These are phyloP conservation scores for Zoanthus solanderi DNA, from an alignment of 92 coral and sea anemone species.

Conservation along the genomic window DNA sequence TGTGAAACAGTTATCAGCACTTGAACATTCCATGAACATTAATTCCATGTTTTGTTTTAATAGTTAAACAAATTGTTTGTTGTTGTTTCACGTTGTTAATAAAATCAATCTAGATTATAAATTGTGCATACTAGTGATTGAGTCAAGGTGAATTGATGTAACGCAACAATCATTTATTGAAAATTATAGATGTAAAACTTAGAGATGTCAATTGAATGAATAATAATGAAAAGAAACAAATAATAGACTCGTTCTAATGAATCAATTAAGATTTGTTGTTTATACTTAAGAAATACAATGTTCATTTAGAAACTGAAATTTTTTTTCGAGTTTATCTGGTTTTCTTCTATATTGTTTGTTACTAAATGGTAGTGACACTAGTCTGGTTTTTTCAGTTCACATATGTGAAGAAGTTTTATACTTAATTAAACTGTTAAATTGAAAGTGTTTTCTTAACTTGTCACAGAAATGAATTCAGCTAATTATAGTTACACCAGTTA, in stretches of 20 bases:
- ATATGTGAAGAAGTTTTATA: background rate
- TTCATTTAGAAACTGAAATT: slow-evolving; percentile 26
- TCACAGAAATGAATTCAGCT: slow-evolving; percentile 9
- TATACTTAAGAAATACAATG: slow-evolving; percentile 7
- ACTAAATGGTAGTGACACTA: background rate
- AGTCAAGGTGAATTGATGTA: slow-evolving; percentile 34
- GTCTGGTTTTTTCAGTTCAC: background rate
- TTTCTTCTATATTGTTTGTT: background rate
- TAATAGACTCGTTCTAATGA: too few species aligned
- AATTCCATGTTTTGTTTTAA: too few species aligned
- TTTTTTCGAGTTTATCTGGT: slow-evolving; percentile 17
- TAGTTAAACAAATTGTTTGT: slow-evolving; percentile 31
- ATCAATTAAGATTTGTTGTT: background rate
- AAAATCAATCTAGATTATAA: slow-evolving; percentile 20
- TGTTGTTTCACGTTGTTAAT: slow-evolving; percentile 33
- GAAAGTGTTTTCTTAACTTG: slow-evolving; percentile 15
- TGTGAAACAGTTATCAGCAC: too few species aligned
- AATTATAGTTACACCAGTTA: background rate
- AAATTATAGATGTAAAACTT: background rate
- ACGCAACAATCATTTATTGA: slow-evolving; percentile 13
- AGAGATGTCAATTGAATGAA: too few species aligned
- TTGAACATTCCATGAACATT: too few species aligned
- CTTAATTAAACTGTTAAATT: slow-evolving; percentile 1
- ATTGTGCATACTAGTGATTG: background rate
- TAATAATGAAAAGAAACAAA: too few species aligned